Evolutionary conservation across 2,113 vertebrate genomes (phyloP), one percentile per base, ranked within the genome.

Genomic region (Poecile atricapillus): DNA sequence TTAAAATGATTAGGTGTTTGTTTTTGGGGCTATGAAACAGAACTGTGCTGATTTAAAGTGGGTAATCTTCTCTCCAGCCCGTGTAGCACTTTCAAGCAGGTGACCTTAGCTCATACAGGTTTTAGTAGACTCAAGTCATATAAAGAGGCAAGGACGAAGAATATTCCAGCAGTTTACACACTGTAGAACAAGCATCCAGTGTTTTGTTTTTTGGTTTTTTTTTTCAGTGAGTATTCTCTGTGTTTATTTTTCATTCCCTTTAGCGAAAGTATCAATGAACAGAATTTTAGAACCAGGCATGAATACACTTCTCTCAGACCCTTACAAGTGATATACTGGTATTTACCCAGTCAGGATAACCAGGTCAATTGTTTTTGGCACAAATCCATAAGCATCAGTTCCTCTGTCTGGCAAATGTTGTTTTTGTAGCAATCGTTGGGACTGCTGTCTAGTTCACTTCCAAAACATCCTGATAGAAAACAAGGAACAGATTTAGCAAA

Each of bases 301-400:
- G 64, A 88, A 94, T 76, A 70, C 10, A 50, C 18, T 81, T 94
- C 83, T 90, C 52, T 88, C 64, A 89, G 69, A 67, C 33, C 63
- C 69, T 91, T 77, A 58, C 73, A 91, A 75, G 69, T 1, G 3
- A 19, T 80, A 74, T 60, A 83, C 43, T 95, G 82, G 41, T 92
- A 80, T 96, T 97, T 95, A 86, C 77, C 52, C 84, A 77, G 90
- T 65, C 60, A 87, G 84, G 53, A 90, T 52, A 89, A 74, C 60
- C 86, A 93, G 84, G 79, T 93, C 93, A 89, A 71, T 94, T 97
- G 41, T 86, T 95, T 92, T 94, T 94, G 95, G 93, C 89, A 89
- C 56, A 88, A 88, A 74, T 78, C 84, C 90, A 94, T 65, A 92
- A 92, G 58, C 89, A 87, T 87, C 90, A 93, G 84, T 88, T 96